phyloP scores from a whole-genome alignment of 2,888 invertebrate species.

The Linyphia triangularis region DNA sequence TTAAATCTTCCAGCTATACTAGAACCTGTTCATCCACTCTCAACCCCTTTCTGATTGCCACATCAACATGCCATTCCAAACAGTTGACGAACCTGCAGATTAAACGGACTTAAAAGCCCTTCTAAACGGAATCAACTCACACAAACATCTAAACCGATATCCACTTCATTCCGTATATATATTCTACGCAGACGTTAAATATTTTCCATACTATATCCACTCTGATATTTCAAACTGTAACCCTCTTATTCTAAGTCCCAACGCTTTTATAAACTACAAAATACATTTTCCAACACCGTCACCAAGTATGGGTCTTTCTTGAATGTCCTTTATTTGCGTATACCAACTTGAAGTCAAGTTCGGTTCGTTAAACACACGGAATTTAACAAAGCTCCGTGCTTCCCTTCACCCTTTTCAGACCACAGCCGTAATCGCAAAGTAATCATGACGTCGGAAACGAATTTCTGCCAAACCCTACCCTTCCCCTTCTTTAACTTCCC shows the following conservation, averaged over 20 bases:
- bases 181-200: not conserved
- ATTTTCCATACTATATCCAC: not conserved
- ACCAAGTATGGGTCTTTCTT: conserved; percentile 24
- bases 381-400: conserved; percentile 51
- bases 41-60: conserved; percentile 5
- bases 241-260: not conserved
- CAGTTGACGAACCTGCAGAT: conserved; percentile 41
- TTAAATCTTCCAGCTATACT: too few species aligned
- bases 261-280: not conserved
- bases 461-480: conserved; percentile 32
- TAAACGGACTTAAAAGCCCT: conserved; percentile 1
- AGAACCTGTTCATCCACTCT: too few species aligned
- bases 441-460: conserved; percentile 49
- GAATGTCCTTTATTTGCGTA: conserved; percentile 15
- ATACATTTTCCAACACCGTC: not conserved
- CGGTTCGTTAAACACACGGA: conserved; percentile 56
- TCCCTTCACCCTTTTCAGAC: conserved; percentile 28
- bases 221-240: not conserved
- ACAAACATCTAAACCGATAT: not conserved
- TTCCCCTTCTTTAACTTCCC: not conserved
- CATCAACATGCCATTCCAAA: conserved; percentile 24
- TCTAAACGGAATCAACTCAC: conserved; percentile 34
- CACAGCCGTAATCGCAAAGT: conserved; percentile 54
- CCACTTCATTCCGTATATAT: not conserved
- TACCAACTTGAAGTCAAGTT: conserved; percentile 28